phyloP scores from a whole-genome alignment of 2,888 invertebrate species.

The Volucella inanis region DNA sequence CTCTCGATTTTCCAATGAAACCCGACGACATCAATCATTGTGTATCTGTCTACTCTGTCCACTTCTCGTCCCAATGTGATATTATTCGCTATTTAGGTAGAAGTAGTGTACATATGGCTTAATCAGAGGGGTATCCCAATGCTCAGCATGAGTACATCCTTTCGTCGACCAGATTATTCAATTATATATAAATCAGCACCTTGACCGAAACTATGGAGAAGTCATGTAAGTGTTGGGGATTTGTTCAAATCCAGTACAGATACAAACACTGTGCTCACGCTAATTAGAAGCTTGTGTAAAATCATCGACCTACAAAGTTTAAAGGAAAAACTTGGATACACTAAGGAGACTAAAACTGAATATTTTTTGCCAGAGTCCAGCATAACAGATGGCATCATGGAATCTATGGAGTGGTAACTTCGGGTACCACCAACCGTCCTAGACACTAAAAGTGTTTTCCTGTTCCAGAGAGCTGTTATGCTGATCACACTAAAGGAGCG shows the following conservation, averaged over 20 bases:
- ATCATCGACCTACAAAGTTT: slow-evolving; percentile 61
- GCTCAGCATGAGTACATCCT: slow-evolving; percentile 48
- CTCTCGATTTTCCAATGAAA: slow-evolving; percentile 64
- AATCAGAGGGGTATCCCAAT: slow-evolving; percentile 45
- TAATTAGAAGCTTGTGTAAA: slow-evolving; percentile 70
- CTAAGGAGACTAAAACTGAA: not conserved
- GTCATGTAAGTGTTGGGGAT: slow-evolving; percentile 40
- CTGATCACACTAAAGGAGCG: slow-evolving; percentile 72
- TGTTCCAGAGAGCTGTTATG: slow-evolving; percentile 66
- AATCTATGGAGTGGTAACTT: not conserved
- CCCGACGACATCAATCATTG: slow-evolving; percentile 69
- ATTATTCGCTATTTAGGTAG: slow-evolving; percentile 35
- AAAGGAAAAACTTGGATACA: slow-evolving; percentile 12
- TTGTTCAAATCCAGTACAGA: not conserved
- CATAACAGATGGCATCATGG: slow-evolving; percentile 42
- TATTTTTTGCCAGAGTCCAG: slow-evolving; percentile 1
- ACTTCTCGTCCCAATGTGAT: slow-evolving; percentile 17
- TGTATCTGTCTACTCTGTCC: slow-evolving; percentile 18
- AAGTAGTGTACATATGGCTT: slow-evolving; percentile 39
- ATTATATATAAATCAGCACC: slow-evolving; percentile 44
- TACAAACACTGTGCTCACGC: slow-evolving; percentile 30
- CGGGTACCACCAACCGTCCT: slow-evolving; percentile 34
- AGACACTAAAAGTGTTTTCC: slow-evolving; percentile 74
- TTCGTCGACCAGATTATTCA: slow-evolving; percentile 50
- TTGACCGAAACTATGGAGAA: slow-evolving; percentile 23